Evolutionary conservation across 2,113 vertebrate genomes (phyloP).

Genomic region (Fulica atra): DNA sequence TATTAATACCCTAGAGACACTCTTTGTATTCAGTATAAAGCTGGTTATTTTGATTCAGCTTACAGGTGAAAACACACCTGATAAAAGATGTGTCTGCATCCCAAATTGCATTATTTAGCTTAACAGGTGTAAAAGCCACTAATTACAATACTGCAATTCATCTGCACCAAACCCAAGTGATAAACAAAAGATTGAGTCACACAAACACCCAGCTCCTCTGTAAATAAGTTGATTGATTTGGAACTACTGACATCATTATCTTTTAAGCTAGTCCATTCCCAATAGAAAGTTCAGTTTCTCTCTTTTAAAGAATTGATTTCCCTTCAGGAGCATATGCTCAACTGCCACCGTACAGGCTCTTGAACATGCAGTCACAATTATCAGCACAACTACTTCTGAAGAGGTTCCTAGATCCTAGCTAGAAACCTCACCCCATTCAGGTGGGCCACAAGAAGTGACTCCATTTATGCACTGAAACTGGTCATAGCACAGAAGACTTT

Average conservation of each 20-base stretch:
- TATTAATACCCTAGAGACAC: not conserved
- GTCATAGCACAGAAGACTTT: not conserved
- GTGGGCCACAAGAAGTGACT: not conserved
- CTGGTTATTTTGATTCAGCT: not conserved
- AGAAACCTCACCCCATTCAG: not conserved
- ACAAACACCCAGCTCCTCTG: not conserved
- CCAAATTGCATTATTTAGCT: not conserved
- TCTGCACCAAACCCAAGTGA: not conserved
- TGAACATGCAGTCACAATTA: not conserved
- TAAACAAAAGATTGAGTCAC: not conserved
- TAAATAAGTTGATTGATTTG: not conserved
- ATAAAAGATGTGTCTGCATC: not conserved
- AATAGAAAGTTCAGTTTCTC: not conserved
- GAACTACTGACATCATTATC: not conserved
- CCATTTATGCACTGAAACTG: not conserved
- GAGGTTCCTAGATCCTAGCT: not conserved
- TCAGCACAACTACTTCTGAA: not conserved
- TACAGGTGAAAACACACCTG: not conserved
- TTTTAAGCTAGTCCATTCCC: not conserved
- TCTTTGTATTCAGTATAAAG: not conserved
- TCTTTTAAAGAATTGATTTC: not conserved
- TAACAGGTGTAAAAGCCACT: not conserved
- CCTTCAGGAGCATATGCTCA: not conserved
- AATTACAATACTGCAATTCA: not conserved
- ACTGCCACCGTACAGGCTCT: not conserved